These are phyloP conservation scores for Girardinus metallicus DNA, from an alignment of 2,797 vertebrate species.

Conservation along the genomic window DNA sequence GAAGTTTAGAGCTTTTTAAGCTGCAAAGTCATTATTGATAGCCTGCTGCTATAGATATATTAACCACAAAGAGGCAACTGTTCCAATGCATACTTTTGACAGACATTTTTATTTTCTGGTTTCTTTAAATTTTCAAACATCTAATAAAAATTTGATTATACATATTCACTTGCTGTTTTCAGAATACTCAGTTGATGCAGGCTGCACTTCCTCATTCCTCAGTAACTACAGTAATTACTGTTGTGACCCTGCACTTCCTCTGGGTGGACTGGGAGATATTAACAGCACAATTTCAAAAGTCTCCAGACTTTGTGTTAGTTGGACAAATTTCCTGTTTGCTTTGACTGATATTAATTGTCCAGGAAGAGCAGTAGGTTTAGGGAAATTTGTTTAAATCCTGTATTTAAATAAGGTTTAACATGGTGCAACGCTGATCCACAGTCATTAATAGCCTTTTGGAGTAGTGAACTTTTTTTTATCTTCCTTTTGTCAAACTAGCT, in stretches of 20 bases:
- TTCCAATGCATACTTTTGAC: neutral
- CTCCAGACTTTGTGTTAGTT: conserved; percentile 11
- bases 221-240: conserved; percentile 53
- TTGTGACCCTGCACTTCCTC: conserved; percentile 65
- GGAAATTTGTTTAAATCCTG: neutral
- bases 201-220: conserved; percentile 49
- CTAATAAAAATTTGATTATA: neutral
- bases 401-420: too few relatives aligned
- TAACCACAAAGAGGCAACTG: neutral
- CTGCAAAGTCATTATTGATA: neutral
- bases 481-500: conserved; percentile 14
- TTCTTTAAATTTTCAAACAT: neutral
- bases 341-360: conserved; percentile 1
- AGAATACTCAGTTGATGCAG: neutral
- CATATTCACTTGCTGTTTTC: neutral
- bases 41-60: neutral
- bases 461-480: conserved; percentile 16
- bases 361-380: conserved; percentile 4
- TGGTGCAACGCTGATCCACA: too few relatives aligned
- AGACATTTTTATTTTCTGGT: neutral
- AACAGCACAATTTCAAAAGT: conserved; percentile 16
- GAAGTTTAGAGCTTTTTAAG: neutral
- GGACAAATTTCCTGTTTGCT: conserved; percentile 12
- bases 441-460: conserved; percentile 2
- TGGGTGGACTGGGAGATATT: conserved; percentile 44